Evolutionary conservation across 2,888 invertebrate genomes (phyloP), one percentile per base, ranked within the genome.

Genomic region (Rhabditoides inermis): DNA sequence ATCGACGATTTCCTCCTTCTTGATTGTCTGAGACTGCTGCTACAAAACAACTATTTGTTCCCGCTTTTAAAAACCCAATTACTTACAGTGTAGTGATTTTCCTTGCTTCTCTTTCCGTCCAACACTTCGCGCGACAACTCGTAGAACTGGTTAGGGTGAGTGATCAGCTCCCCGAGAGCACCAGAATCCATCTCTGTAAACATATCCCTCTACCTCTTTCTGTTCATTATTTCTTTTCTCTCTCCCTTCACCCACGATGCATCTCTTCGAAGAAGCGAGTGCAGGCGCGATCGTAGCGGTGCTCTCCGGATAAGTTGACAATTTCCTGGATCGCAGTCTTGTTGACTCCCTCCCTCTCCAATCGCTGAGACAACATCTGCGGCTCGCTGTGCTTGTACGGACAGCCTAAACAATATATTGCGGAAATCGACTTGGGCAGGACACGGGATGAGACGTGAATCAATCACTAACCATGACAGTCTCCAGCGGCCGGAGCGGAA

Each of bases 311-410:
- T 7, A 66, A 45, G 12, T 51, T 48, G 7, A 53, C 18, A 23
- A 69, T 64, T 67, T 55, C 59, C 20, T 65, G 53, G 27, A 66
- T 44, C n/a, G 66, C 55, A 3, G 63, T 65, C 28, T 56, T 59
- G 26, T 45, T 60, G 20, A 72, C 23, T 7, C 58, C 57, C 18
- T 61, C 52, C 22, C 48, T 57, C 20, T 57, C 39, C 12, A 73
- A 46, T 12, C 54, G 46, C 49, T 64, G 60, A 15, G 42, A 85
- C 27, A 95, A 80, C 23, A 84, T 80, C 15, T 82, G 80, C 4
- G 80, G 76, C 78, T 91, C 90, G 78, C 84, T 85, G 70, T 88
- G 86, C 71, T 84, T 85, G 76, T 86, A 98, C 0, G 95, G 94
- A 77, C 95, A 98, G 0, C 94, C 80, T 80, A 54, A 44, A 59